Base-by-base conservation (phyloP, 2,797 vertebrate species). In the Limnodromus scolopaceus region DNA sequence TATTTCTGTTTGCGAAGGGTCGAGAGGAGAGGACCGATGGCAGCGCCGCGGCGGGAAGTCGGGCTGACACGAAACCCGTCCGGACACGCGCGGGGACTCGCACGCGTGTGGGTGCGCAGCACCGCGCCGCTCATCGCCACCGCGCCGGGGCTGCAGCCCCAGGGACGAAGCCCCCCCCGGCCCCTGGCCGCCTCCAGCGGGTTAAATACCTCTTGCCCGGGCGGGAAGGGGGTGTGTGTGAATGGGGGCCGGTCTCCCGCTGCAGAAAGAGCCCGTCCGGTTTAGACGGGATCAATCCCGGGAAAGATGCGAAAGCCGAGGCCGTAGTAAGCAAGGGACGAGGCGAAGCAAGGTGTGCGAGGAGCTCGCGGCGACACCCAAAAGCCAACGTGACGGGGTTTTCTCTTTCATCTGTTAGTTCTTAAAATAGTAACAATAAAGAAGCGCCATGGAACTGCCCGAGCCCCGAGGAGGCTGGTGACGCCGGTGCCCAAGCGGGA, bases 1-100 rank as follows among this genome's bases (percentile, higher is more conserved):
- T 65, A 82, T 57, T 87, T 91, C 66, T 89, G 68, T 78, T 88
- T 64, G 81, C 11, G 32, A 72, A 71, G 30, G 51, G 53, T 34
- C 84, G 10, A 64, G 76, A 78, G 68, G n/a, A 93, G 34, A 45
- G 51, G 63, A 61, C 17, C 41, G 66, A 74, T 48, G 17, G 75
- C 61, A 55, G 89, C 75, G 70, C 69, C n/a, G 65, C 66, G 69
- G 76, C 77, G 86, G 89, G 55, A 72, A 41, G 53, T 12, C 27
- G 66, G 60, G 51, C 75, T 61, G 58, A 64, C 76, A 32, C 66
- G 46, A 32, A 87, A 83, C 61, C 64, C 27, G 82, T 39, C 45
- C 82, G 41, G 48, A 48, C 46, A 83, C 61, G 27, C 18, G 32
- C 1, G 32, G 58, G 24, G 75, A 20, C 15, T 48, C 32, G 41